A percentile compares a stretch with the other conserved stretches of the same genome.
phyloP scores from a whole-genome alignment of 92 coral and sea anemone species.

The Porites divaricata region DNA sequence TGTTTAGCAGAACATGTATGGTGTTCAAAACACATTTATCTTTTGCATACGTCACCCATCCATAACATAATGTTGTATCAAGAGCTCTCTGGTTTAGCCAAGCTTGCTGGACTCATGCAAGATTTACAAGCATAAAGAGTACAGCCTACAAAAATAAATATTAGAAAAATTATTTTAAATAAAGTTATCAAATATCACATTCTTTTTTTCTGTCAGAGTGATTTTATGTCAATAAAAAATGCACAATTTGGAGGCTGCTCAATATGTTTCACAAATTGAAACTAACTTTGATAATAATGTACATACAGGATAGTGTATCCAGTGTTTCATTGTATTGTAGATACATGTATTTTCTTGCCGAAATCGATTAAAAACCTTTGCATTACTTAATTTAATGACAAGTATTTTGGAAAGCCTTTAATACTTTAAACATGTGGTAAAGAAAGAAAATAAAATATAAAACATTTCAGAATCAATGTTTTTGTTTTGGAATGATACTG shows the following conservation, averaged over 20 bases:
- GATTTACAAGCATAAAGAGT: neutral
- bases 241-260: neutral
- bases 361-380: neutral
- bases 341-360: conserved; percentile 12
- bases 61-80: neutral
- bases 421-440: neutral
- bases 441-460: too few species aligned
- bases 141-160: neutral
- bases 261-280: neutral
- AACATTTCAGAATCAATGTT: too few species aligned
- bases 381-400: conserved; percentile 3
- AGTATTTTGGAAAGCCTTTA: neutral
- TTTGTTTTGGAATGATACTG: too few species aligned
- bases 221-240: neutral
- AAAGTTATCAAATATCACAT: conserved; percentile 1
- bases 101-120: neutral
- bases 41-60: neutral
- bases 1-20: neutral
- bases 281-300: conserved; percentile 18
- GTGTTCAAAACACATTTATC: conserved; percentile 21
- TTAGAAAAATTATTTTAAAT: conserved; percentile 12
- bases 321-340: conserved; percentile 38
- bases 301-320: neutral
- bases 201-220: neutral
- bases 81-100: neutral